phyloP scores from a whole-genome alignment of 2,888 invertebrate genomes.

The Philopedon plagiatum region DNA sequence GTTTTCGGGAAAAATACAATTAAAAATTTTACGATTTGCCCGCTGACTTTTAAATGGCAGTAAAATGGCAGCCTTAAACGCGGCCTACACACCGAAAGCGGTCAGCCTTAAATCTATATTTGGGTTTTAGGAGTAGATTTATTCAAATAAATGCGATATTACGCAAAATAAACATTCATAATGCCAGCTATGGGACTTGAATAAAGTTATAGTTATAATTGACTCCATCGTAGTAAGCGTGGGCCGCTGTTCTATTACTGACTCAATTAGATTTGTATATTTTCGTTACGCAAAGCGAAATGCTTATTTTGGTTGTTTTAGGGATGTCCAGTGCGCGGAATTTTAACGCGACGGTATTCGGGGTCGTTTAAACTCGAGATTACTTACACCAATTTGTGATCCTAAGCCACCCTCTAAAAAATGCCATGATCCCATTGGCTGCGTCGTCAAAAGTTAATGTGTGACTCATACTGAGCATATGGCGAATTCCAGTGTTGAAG shows the following conservation, averaged over 20 bases:
- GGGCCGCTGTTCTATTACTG: slow-evolving; percentile 17
- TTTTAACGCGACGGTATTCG: neutral
- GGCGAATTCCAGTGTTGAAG: too few relatives aligned
- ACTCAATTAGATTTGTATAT: slow-evolving; percentile 19
- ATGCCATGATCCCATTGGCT: too few relatives aligned
- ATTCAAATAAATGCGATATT: slow-evolving; percentile 1
- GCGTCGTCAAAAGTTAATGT: too few relatives aligned
- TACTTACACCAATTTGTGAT: too few relatives aligned
- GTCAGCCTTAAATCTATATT: slow-evolving; percentile 6
- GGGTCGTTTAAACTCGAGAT: too few relatives aligned
- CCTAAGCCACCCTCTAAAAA: too few relatives aligned
- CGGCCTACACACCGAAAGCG: neutral
- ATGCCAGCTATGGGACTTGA: neutral
- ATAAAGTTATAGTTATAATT: slow-evolving; percentile 21
- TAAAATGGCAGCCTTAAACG: neutral
- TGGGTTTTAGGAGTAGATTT: neutral
- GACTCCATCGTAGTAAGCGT: slow-evolving; percentile 24
- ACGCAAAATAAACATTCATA: neutral
- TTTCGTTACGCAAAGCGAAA: slow-evolving; percentile 16
- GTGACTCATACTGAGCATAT: too few relatives aligned
- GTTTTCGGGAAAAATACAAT: neutral
- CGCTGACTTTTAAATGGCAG: neutral
- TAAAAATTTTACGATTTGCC: neutral
- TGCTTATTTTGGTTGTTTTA: neutral
- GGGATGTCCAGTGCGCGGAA: neutral